Conservation (phyloP, 2,797 vertebrate species). For the Vireo griseus region DNA sequence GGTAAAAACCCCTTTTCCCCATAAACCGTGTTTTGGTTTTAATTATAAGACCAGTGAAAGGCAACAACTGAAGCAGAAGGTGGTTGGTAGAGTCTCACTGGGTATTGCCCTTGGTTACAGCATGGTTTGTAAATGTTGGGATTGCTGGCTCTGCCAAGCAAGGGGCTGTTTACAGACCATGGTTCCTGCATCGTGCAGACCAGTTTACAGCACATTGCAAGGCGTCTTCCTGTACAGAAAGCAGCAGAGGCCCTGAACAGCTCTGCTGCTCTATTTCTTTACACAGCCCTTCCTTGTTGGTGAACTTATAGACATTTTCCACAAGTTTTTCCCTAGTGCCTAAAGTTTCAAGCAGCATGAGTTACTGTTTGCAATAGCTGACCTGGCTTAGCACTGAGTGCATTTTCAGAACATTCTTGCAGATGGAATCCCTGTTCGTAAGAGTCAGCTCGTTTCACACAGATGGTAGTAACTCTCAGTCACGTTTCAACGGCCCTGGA, state of each 20-base stretch:
- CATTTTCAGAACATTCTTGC: background rate
- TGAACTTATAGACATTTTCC: background rate
- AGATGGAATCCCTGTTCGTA: fast-evolving
- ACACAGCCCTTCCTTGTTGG: background rate
- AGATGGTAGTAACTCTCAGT: background rate
- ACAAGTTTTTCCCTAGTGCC: background rate
- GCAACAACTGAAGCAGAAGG: background rate
- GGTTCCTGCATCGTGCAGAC: background rate
- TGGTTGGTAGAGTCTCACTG: fast-evolving
- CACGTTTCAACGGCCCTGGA: background rate
- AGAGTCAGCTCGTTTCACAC: background rate
- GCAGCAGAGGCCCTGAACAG: background rate
- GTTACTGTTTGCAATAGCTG: background rate
- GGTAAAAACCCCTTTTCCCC: too few species aligned
- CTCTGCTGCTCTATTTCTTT: background rate
- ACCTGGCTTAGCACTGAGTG: background rate
- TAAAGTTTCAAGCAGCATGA: background rate
- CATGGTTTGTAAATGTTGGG: background rate
- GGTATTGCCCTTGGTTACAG: background rate
- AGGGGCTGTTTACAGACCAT: background rate
- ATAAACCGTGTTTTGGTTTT: too few species aligned
- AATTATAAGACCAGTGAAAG: too few species aligned
- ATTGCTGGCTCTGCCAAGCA: background rate
- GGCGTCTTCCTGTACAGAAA: background rate
- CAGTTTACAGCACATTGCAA: background rate